Evolutionary conservation across 2,888 invertebrate genomes (phyloP), one percentile per base, ranked within the genome.

Genomic region (Cryptus viduatorius): DNA sequence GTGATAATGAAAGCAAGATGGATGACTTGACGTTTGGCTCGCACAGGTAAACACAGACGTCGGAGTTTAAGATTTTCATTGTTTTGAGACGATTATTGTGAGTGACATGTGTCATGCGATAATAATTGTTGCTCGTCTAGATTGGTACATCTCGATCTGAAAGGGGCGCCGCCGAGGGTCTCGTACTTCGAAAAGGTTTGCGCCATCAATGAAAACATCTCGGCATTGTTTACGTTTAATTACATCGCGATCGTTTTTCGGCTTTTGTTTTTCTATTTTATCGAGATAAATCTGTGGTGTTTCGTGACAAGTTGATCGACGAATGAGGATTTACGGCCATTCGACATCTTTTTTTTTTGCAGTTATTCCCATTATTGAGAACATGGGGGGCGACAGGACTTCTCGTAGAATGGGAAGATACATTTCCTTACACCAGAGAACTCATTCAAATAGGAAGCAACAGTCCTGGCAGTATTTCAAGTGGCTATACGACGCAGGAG

Each of bases 361-460:
- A 95, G 95, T 93, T 97, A 81, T 95, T 96, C 90, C 95, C 95
- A 16, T 93, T 95, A 65, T 92, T 96, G 86, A 94, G 94, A 89
- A 94, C 95, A 92, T 95, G 97, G 95, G 97, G 98, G 29, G 97
- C 96, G 0, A 98, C 97, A 1, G 98, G 98, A 1, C 93, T 98
- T 24, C 94, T 98, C 12, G 90, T 98, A 59, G 98, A 98, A 94
- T 98, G 98, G 97, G 98, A 98, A 91, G 98, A 98, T 90, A 97
- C 97, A 85, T 98, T 98, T 94, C 98, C 98, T 0, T 98, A 97
- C 92, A 94, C 94, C 5, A 95, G 95, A 67, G 95, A 95, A 12
- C 93, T 98, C 71, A 93, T 94, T 16, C 94, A 94, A 4, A 95
- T 95, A 24, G 96, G 96, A 12, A 96, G 96, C 87, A 92, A 93